These are phyloP conservation scores for Temnothorax curvispinosus DNA, from an alignment of 1,140 invertebrate species.

Conservation along the genomic window DNA sequence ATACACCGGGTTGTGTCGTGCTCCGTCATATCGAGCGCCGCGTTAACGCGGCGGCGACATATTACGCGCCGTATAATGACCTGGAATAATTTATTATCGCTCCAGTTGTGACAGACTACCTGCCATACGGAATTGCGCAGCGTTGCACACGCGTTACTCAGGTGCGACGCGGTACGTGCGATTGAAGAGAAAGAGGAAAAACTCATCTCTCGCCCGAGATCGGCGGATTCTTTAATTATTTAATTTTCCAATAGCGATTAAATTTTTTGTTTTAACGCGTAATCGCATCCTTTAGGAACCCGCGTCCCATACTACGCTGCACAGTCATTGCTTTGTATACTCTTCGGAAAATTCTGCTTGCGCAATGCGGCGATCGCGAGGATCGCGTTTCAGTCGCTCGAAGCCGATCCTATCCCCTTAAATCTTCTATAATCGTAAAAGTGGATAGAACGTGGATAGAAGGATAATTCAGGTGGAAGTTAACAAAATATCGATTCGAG, in stretches of 20 bases:
- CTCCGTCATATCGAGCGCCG: constrained; percentile 66
- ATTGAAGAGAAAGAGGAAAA: background rate
- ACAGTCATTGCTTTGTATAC: too few species aligned
- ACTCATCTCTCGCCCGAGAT: too few species aligned
- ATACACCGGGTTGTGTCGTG: background rate
- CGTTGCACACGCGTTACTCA: constrained; percentile 26
- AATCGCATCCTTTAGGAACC: too few species aligned
- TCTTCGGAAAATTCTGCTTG: background rate
- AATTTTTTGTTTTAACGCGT: background rate
- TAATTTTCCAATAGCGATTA: too few species aligned
- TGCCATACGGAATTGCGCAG: constrained; percentile 48
- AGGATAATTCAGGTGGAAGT: background rate
- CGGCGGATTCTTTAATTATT: too few species aligned
- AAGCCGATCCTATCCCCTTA: too few species aligned
- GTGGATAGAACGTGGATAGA: background rate
- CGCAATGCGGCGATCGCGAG: background rate
- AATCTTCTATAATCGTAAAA: background rate
- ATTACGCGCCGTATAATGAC: constrained; percentile 69
- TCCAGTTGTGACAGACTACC: constrained; percentile 49
- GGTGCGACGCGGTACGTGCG: background rate
- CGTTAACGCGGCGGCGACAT: constrained; percentile 64
- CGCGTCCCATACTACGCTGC: too few species aligned
- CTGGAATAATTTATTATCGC: constrained; percentile 74
- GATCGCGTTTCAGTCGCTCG: too few species aligned
- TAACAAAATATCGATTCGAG: background rate